Percentiles rank a stretch among this genome's conserved stretches.
phyloP scores from a whole-genome alignment of 2,113 vertebrate genomes.

The Caranx ignobilis region DNA sequence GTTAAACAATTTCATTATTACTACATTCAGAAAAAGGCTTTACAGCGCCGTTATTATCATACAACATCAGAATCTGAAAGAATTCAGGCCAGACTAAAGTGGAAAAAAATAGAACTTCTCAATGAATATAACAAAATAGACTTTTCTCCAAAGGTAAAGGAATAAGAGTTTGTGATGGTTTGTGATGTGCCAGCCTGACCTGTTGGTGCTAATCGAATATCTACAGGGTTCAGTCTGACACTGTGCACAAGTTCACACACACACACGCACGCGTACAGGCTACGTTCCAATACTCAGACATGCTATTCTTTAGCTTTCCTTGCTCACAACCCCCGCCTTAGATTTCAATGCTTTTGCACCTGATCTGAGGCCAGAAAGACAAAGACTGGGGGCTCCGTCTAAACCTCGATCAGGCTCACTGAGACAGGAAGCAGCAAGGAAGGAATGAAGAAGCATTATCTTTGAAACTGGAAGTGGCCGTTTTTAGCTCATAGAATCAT shows the following conservation, averaged over 20 bases:
- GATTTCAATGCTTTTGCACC: not conserved
- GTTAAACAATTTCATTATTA: constrained; percentile 65
- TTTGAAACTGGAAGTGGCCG: constrained; percentile 60
- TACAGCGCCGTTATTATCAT: constrained; percentile 74
- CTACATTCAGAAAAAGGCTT: constrained; percentile 84
- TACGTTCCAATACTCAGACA: constrained; percentile 52
- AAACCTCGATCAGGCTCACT: constrained; percentile 4
- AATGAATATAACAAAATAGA: constrained; percentile 87
- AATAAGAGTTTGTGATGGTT: constrained; percentile 67
- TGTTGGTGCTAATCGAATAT: constrained; percentile 63
- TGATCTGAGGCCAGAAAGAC: constrained; percentile 22
- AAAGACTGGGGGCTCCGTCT: not conserved
- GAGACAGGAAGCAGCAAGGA: constrained; percentile 23
- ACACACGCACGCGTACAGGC: constrained; percentile 19
- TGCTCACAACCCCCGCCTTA: not conserved
- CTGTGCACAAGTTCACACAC: constrained; percentile 70
- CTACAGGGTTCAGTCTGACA: constrained; percentile 68
- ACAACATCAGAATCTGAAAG: constrained; percentile 74
- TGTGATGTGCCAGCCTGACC: constrained; percentile 65
- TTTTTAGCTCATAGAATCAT: constrained; percentile 79
- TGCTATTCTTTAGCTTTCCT: constrained; percentile 41
- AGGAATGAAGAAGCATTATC: constrained; percentile 43
- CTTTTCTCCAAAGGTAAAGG: constrained; percentile 77
- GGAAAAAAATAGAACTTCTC: constrained; percentile 82
- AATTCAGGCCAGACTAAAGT: constrained; percentile 72